Base-by-base conservation (phyloP, 2,797 vertebrate species). In the Telmatherina bonti region DNA sequence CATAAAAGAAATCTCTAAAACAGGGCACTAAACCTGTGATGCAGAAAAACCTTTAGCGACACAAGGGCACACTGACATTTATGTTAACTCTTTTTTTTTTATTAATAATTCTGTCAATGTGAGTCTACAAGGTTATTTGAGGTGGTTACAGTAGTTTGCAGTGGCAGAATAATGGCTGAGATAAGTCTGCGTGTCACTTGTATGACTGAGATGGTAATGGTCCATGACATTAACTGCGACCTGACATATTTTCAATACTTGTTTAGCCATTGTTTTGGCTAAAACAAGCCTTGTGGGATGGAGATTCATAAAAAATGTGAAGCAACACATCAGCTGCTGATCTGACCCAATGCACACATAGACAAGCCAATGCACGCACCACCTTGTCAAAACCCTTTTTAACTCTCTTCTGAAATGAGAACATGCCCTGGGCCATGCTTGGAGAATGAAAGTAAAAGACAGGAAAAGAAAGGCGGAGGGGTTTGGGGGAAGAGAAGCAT, bases 321-420 rank as follows among this genome's bases (percentile, higher is more conserved):
- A 72, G 27, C 53, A 74, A 26, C 16, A 30, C 43, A 18, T 2
- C 5, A 52, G 45, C 31, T 75, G 57, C n/a, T 43, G 55, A 18
- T 27, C 62, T 61, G 43, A 45, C 54, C 47, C 31, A 24, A 13
- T 20, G 30, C 57, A 74, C 63, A 38, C 11, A 52, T 62, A 67
- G 35, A 72, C 53, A 71, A 36, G 76, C 35, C 74, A 52, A 72
- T 54, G 52, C 57, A 71, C 41, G 69, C 54, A 80, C 60, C 43
- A 83, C 84, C 84, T 80, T 85, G 88, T 91, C 87, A 85, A 83
- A 82, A 83, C 77, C 88, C 83, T 86, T 87, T 91, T 88, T 79
- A 78, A 76, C 76, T 84, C 71, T 83, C 81, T 55, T 85, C 77
- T 87, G 78, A 91, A 88, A 89, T 62, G 78, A 89, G 90, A 92